phyloP scores from a whole-genome alignment of 2,888 invertebrate genomes.

The Acheta domesticus region DNA sequence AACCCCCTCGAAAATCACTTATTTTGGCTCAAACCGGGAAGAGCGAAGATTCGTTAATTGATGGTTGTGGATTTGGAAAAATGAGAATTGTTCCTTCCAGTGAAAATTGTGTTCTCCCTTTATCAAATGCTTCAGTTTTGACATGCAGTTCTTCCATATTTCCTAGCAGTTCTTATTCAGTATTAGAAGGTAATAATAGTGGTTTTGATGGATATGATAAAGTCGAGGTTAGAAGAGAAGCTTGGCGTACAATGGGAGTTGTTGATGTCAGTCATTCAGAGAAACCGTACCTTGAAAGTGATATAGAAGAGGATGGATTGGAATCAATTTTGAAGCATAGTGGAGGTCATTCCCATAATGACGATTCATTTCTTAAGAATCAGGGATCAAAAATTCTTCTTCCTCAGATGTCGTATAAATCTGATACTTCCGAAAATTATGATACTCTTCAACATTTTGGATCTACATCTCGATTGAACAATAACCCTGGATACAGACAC shows the following conservation, averaged over 20 bases:
- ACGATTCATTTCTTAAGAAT: too few species aligned
- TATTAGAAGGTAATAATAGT: neutral
- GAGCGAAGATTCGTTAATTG: slow-evolving; percentile 49
- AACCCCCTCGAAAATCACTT: slow-evolving; percentile 58
- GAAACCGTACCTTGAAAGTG: slow-evolving; percentile 39
- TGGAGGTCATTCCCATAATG: neutral
- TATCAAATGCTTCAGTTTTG: slow-evolving; percentile 34
- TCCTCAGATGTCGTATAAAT: slow-evolving; percentile 30
- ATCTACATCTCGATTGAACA: slow-evolving; percentile 63
- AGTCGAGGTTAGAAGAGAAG: slow-evolving; percentile 72
- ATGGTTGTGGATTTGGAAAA: slow-evolving; percentile 53
- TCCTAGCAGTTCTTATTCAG: neutral
- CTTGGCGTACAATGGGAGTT: slow-evolving; percentile 77
- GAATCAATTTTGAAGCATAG: neutral
- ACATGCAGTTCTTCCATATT: slow-evolving; percentile 45
- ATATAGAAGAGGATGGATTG: slow-evolving; percentile 29
- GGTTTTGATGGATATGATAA: slow-evolving; percentile 61
- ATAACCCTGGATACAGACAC: slow-evolving; percentile 62
- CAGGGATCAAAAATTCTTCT: slow-evolving; percentile 32
- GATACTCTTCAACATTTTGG: slow-evolving; percentile 79
- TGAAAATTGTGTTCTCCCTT: slow-evolving; percentile 46
- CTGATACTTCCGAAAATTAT: slow-evolving; percentile 57
- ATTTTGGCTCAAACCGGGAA: slow-evolving; percentile 25
- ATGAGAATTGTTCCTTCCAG: slow-evolving; percentile 56
- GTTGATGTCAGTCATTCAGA: slow-evolving; percentile 71